phyloP scores from a whole-genome alignment of 2,113 vertebrate genomes.

The Rousettus leschenaultii region DNA sequence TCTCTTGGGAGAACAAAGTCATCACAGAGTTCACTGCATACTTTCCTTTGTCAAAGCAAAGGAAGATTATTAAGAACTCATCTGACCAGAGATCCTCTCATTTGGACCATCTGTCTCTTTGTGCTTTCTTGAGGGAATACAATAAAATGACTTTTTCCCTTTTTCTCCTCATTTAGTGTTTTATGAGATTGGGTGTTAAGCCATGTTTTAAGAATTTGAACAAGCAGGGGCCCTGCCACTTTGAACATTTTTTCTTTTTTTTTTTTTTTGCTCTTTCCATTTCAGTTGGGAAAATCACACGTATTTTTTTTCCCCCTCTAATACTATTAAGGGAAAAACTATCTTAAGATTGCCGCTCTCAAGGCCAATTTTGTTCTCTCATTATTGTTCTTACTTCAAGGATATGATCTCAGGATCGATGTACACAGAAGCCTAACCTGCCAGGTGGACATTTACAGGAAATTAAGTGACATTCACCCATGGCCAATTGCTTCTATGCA shows the following conservation, averaged over 20 bases:
- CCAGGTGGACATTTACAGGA: background rate
- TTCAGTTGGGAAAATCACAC: slow-evolving; percentile 21
- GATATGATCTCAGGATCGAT: slow-evolving; percentile 14
- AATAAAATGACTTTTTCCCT: background rate
- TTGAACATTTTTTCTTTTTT: slow-evolving; percentile 7
- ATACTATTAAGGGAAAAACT: slow-evolving; percentile 20
- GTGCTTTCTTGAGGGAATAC: slow-evolving; percentile 53
- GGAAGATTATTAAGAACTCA: slow-evolving; percentile 48
- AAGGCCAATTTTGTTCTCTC: slow-evolving; percentile 12
- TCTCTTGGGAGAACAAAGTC: slow-evolving; percentile 64
- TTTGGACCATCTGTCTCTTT: slow-evolving; percentile 50
- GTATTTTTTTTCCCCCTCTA: background rate
- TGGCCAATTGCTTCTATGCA: background rate
- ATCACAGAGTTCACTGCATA: slow-evolving; percentile 23
- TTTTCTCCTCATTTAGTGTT: slow-evolving; percentile 46
- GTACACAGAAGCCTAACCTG: background rate
- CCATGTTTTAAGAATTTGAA: slow-evolving; percentile 59
- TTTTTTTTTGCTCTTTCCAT: slow-evolving; percentile 35
- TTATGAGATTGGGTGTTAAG: slow-evolving; percentile 53
- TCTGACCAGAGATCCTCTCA: slow-evolving; percentile 29
- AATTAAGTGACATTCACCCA: background rate
- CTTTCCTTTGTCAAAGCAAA: slow-evolving; percentile 57
- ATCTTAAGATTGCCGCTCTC: slow-evolving; percentile 43
- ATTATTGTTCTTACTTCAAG: slow-evolving; percentile 39
- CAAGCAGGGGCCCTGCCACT: slow-evolving; percentile 12